Conservation (phyloP, 2,888 invertebrate species). For the Drosophila testacea region DNA sequence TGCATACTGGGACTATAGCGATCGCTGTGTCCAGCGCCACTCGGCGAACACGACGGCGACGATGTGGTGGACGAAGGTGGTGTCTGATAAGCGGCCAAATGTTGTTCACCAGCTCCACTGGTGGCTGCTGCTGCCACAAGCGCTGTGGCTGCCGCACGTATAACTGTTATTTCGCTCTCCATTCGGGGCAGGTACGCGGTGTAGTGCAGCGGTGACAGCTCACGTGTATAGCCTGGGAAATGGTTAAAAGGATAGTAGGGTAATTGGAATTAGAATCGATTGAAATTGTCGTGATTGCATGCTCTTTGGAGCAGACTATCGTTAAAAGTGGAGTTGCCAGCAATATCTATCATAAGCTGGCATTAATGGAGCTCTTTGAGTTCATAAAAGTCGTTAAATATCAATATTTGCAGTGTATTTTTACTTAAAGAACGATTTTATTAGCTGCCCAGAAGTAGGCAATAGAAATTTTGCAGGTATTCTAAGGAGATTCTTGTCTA, state of each 20-base stretch:
- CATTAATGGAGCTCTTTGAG: not conserved
- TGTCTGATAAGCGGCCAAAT: slow-evolving; percentile 82
- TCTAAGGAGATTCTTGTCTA: not conserved
- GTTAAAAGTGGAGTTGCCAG: not conserved
- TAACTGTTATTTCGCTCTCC: slow-evolving; percentile 87
- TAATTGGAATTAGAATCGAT: slow-evolving; percentile 15
- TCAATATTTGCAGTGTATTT: not conserved
- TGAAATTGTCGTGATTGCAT: slow-evolving; percentile 19
- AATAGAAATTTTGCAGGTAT: not conserved
- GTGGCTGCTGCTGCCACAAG: slow-evolving; percentile 62
- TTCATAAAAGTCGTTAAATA: not conserved
- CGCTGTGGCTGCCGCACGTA: slow-evolving; percentile 82
- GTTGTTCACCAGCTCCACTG: slow-evolving; percentile 46
- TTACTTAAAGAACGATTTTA: not conserved
- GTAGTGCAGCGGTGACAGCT: slow-evolving; percentile 91
- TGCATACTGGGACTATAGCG: slow-evolving; percentile 83
- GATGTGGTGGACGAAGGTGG: slow-evolving; percentile 84
- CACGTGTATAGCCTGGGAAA: slow-evolving; percentile 90
- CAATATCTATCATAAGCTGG: not conserved
- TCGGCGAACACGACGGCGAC: slow-evolving; percentile 84
- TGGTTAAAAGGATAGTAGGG: not conserved
- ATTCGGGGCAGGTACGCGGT: slow-evolving; percentile 90
- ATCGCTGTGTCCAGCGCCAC: slow-evolving; percentile 69
- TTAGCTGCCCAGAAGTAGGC: slow-evolving; percentile 10
- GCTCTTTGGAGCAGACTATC: not conserved